These are phyloP conservation scores for Synanthedon tipuliformis DNA, from an alignment of 2,888 invertebrate species.

Conservation along the genomic window DNA sequence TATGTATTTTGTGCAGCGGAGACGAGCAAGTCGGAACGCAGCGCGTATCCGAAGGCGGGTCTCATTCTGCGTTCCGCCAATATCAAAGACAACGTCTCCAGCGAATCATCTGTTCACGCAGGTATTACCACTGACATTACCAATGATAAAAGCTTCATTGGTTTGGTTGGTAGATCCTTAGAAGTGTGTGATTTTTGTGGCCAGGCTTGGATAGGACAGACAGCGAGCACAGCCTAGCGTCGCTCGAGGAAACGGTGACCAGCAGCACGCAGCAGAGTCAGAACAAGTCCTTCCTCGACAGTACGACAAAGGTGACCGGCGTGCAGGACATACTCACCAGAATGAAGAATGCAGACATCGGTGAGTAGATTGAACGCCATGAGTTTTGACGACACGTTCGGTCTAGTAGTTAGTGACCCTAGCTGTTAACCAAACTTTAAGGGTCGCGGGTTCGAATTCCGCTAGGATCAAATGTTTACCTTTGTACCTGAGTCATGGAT, in stretches of 20 bases:
- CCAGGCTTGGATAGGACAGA: slow-evolving; percentile 44
- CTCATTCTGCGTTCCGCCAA: slow-evolving; percentile 76
- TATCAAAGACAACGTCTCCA: slow-evolving; percentile 67
- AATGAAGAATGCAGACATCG: slow-evolving; percentile 82
- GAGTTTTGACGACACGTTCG: neutral
- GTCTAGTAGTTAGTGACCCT: neutral
- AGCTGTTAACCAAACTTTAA: neutral
- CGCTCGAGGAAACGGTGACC: slow-evolving; percentile 38
- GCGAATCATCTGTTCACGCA: slow-evolving; percentile 18
- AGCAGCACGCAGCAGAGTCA: slow-evolving; percentile 9
- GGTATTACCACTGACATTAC: neutral
- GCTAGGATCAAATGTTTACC: neutral
- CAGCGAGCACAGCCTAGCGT: slow-evolving; percentile 54
- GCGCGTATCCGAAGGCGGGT: slow-evolving; percentile 78
- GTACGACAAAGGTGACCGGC: slow-evolving; percentile 76
- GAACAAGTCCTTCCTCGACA: slow-evolving; percentile 77
- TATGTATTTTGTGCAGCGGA: slow-evolving; percentile 45
- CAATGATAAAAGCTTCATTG: no score
- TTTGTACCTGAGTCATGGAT: no score
- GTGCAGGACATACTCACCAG: slow-evolving; percentile 81
- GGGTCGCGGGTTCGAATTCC: no score
- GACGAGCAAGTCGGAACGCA: slow-evolving; percentile 64
- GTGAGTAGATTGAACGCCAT: slow-evolving; percentile 33
- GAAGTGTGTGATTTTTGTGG: neutral
- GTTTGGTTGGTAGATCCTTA: no score